Conservation (phyloP, 2,888 invertebrate genomes). For the Allophyes oxyacanthae region DNA sequence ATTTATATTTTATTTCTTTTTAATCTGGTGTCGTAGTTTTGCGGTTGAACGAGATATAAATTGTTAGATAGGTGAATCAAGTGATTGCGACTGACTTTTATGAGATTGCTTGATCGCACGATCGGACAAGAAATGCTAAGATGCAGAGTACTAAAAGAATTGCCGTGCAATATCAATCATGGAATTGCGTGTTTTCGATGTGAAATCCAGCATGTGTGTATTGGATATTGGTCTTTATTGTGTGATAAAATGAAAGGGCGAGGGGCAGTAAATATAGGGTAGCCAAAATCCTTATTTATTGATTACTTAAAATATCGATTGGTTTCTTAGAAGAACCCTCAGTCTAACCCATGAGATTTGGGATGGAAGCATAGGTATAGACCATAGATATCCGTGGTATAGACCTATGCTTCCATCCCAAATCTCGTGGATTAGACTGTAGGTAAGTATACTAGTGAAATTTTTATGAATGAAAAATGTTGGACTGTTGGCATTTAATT, state of each 20-base stretch:
- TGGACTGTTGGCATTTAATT: not conserved
- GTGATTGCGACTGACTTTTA: constrained; percentile 30
- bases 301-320: constrained; percentile 27
- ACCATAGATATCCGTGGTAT: no score
- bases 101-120: constrained; percentile 26
- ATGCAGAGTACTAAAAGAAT: constrained; percentile 10
- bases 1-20: not conserved
- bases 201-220: constrained; percentile 12
- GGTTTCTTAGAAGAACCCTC: constrained; percentile 4
- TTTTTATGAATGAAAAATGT: constrained; percentile 10
- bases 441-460: not conserved
- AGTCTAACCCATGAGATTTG: constrained; percentile 21
- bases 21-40: not conserved
- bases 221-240: constrained; percentile 8
- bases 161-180: constrained; percentile 27
- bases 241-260: constrained; percentile 41
- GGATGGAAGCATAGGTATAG: not conserved
- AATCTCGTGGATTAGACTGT: no score
- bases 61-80: constrained; percentile 25
- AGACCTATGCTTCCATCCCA: no score
- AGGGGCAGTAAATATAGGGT: constrained; percentile 34
- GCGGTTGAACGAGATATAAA: constrained; percentile 25
- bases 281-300: constrained; percentile 21
- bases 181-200: constrained; percentile 21
- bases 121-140: constrained; percentile 11